Conservation (phyloP, 64 coral and sea anemone genomes). For the Astreopora myriophthalma region DNA sequence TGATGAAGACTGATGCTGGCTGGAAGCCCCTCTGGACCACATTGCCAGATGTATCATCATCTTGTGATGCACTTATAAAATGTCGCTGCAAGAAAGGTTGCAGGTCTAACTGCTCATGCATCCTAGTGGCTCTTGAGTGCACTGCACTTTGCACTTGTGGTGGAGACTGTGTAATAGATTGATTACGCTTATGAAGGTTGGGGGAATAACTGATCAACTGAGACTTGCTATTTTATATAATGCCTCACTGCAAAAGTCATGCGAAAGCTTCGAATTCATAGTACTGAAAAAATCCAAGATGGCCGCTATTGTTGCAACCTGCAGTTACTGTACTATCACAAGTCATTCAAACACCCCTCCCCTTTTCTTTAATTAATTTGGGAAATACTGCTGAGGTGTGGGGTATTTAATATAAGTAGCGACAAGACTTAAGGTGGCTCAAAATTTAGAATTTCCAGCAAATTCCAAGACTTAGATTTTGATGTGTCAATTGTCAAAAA, state of each 20-base stretch:
- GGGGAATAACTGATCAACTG: background rate
- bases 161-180: background rate
- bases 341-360: background rate
- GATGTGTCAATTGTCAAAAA: too few species aligned
- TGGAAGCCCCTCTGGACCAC: background rate
- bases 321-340: background rate
- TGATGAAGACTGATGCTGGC: background rate
- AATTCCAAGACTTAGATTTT: too few species aligned
- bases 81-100: constrained; percentile 42
- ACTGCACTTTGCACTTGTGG: constrained; percentile 21
- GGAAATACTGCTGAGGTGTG: too few species aligned
- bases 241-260: background rate
- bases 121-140: background rate
- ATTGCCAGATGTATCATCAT: background rate
- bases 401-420: too few species aligned
- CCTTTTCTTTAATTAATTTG: background rate
- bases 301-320: too few species aligned
- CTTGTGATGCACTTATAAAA: background rate
- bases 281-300: too few species aligned
- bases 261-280: background rate
- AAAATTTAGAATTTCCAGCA: too few species aligned
- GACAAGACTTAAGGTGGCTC: too few species aligned
- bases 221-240: background rate
- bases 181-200: background rate
- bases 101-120: constrained; percentile 14